These are phyloP conservation scores for Dromococcyx pavoninus DNA, from an alignment of 2,797 vertebrate species.

Conservation along the genomic window DNA sequence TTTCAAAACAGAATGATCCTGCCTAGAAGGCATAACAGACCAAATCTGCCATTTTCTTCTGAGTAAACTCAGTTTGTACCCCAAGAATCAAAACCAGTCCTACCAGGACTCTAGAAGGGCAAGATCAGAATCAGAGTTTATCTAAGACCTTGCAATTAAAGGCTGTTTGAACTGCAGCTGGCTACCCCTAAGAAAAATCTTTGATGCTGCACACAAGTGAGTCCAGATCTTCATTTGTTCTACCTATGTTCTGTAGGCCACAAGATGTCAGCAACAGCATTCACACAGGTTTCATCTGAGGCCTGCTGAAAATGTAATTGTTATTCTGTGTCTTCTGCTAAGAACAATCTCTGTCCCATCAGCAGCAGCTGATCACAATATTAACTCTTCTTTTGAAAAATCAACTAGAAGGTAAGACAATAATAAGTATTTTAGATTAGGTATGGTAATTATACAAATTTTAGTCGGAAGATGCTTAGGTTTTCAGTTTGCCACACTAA, in stretches of 20 bases:
- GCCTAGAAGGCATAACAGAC: neutral
- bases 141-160: neutral
- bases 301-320: neutral
- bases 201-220: neutral
- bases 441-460: neutral
- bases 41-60: neutral
- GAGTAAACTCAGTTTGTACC: neutral
- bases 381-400: neutral
- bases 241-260: neutral
- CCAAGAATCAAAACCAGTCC: neutral
- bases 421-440: neutral
- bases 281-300: neutral
- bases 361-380: neutral
- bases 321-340: neutral
- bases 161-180: neutral
- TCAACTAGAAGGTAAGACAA: neutral
- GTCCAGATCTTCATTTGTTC: neutral
- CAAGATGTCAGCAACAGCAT: neutral
- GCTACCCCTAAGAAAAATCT: neutral
- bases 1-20: neutral
- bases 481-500: neutral
- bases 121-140: neutral
- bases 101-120: neutral
- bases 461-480: neutral
- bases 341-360: neutral